phyloP scores from a whole-genome alignment of 1,140 invertebrate species.

The Temnothorax nylanderi region DNA sequence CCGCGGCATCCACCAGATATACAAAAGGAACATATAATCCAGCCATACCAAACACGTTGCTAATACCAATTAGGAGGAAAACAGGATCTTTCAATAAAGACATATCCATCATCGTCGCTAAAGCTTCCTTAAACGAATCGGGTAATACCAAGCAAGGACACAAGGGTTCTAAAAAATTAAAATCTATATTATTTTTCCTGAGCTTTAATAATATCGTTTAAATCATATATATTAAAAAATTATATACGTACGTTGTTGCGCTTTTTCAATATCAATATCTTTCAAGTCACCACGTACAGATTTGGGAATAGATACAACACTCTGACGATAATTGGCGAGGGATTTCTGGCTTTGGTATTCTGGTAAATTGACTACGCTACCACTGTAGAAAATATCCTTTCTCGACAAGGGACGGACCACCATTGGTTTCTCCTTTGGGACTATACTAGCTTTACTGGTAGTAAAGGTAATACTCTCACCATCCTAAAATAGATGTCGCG shows the following conservation, averaged over 20 bases:
- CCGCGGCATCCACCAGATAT: slow-evolving; percentile 95
- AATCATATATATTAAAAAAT: not conserved
- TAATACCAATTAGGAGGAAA: slow-evolving; percentile 96
- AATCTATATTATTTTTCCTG: slow-evolving; percentile 4
- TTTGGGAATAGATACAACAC: slow-evolving; percentile 92
- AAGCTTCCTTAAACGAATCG: slow-evolving; percentile 92
- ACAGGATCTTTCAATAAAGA: slow-evolving; percentile 95
- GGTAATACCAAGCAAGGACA: slow-evolving; percentile 93
- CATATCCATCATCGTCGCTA: slow-evolving; percentile 97
- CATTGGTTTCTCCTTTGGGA: slow-evolving; percentile 87
- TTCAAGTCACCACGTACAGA: slow-evolving; percentile 87
- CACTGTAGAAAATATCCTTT: slow-evolving; percentile 99
- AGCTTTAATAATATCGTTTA: not conserved
- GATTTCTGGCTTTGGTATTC: slow-evolving; percentile 97
- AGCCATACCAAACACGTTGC: slow-evolving; percentile 97
- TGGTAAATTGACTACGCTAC: slow-evolving; percentile 95
- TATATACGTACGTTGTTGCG: slow-evolving; percentile 88
- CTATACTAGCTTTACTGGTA: slow-evolving; percentile 84
- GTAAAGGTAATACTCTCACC: slow-evolving; percentile 84
- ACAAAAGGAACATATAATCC: slow-evolving; percentile 98
- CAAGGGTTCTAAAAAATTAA: slow-evolving; percentile 83
- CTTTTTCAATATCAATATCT: slow-evolving; percentile 88
- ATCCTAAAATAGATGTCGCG: slow-evolving; percentile 75
- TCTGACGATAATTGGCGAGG: slow-evolving; percentile 94
- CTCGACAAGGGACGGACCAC: slow-evolving; percentile 97